These are phyloP conservation scores for Nowickia ferox DNA, from an alignment of 2,888 invertebrate species.

Conservation along the genomic window DNA sequence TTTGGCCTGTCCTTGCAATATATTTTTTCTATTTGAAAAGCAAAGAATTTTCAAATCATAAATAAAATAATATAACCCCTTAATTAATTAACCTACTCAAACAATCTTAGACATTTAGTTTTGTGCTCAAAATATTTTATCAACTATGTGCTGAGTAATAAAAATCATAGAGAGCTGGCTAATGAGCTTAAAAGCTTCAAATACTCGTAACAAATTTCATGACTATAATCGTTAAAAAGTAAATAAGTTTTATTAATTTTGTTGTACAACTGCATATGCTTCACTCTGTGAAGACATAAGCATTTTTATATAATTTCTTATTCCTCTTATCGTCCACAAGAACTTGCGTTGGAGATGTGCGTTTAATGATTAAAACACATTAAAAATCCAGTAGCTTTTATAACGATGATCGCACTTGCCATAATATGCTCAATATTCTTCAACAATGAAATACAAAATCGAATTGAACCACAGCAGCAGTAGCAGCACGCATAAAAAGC, in stretches of 20 bases:
- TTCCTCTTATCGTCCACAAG: slow-evolving; percentile 35
- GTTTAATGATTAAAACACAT: slow-evolving; percentile 83
- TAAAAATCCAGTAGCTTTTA: slow-evolving; percentile 82
- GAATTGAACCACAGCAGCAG: slow-evolving; percentile 34
- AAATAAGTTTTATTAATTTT: no score
- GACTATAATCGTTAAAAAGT: background rate
- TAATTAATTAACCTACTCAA: no score
- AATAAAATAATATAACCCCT: no score
- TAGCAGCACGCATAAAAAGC: slow-evolving; percentile 7
- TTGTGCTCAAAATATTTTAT: no score
- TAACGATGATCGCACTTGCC: slow-evolving; percentile 75
- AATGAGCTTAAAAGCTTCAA: no score
- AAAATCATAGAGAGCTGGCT: no score
- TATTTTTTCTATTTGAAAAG: no score
- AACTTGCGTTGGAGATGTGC: slow-evolving; percentile 70
- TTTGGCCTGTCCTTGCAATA: no score
- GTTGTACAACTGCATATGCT: background rate
- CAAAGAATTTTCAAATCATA: no score
- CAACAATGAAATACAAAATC: slow-evolving; percentile 49
- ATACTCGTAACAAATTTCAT: background rate
- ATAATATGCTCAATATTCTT: slow-evolving; percentile 56
- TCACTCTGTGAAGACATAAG: slow-evolving; percentile 35
- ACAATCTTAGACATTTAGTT: no score
- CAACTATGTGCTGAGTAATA: no score
- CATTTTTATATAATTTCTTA: slow-evolving; percentile 52